Evolutionary conservation across 2,888 invertebrate genomes (phyloP).

Genomic region (Geophilus truncorum): DNA sequence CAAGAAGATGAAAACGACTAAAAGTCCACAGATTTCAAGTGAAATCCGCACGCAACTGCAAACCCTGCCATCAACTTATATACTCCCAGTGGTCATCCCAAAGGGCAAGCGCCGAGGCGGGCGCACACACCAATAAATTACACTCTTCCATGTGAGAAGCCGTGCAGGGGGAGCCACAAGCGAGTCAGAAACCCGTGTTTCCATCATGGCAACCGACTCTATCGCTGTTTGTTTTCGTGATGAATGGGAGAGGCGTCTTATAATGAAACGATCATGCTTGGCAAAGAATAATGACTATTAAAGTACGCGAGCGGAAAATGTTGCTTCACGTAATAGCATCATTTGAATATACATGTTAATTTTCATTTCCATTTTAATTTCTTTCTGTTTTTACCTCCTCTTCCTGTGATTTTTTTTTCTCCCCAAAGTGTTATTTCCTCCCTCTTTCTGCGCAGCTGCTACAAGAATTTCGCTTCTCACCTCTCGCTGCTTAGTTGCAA

Average conservation of each 20-base stretch:
- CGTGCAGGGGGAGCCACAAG: conserved; percentile 7
- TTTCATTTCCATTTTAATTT: not conserved
- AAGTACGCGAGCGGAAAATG: conserved; percentile 6
- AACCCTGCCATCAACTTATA: conserved; percentile 4
- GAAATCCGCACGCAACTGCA: not conserved
- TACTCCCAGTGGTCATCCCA: conserved; percentile 16
- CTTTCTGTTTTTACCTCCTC: too few relatives aligned
- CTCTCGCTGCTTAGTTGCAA: not conserved
- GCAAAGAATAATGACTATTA: conserved; percentile 12
- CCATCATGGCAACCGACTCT: conserved; percentile 12
- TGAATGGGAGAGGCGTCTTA: conserved; percentile 9
- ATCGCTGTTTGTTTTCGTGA: conserved; percentile 15
- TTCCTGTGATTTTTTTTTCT: not conserved
- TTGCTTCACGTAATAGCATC: not conserved
- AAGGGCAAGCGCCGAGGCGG: conserved; percentile 8
- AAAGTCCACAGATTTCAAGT: not conserved
- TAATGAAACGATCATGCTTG: conserved; percentile 15
- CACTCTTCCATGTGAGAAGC: conserved; percentile 16
- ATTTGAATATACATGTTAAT: not conserved
- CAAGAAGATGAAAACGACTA: not conserved
- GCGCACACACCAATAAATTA: conserved; percentile 16
- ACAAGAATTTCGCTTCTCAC: not conserved
- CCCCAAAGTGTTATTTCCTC: not conserved
- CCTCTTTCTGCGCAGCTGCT: not conserved
- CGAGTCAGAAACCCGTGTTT: conserved; percentile 14